Percentiles rank a stretch among this genome's conserved stretches.
Evolutionary conservation across 2,113 vertebrate genomes (phyloP).

Genomic region (Silurus meridionalis): DNA sequence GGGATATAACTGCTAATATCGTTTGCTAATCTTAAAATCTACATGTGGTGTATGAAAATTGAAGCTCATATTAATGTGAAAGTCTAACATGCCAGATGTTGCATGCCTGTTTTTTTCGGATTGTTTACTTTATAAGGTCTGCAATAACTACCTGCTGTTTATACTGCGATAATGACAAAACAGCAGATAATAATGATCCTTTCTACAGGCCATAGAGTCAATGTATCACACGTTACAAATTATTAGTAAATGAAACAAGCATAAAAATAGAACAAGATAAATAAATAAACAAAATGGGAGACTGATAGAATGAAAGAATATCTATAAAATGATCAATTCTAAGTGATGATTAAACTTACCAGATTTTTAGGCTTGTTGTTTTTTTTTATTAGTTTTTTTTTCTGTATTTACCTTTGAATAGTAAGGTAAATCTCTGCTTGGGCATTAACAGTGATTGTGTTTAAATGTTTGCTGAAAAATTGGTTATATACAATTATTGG

Average conservation of each 20-base stretch:
- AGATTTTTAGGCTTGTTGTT: background rate
- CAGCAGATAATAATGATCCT: slow-evolving; percentile 21
- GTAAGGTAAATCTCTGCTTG: background rate
- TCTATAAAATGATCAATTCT: background rate
- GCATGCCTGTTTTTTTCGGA: background rate
- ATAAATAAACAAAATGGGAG: background rate
- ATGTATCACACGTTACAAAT: background rate
- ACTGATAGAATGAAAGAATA: background rate
- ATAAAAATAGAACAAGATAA: background rate
- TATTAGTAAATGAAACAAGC: background rate
- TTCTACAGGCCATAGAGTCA: background rate
- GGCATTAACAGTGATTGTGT: background rate
- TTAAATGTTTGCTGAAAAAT: background rate
- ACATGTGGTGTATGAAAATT: background rate
- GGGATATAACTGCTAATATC: background rate
- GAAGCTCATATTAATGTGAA: background rate
- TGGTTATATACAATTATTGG: background rate
- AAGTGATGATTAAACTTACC: background rate
- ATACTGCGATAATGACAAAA: slow-evolving; percentile 9
- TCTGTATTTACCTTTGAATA: background rate
- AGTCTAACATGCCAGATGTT: slow-evolving; percentile 12
- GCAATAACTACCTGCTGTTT: slow-evolving; percentile 16
- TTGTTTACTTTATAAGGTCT: slow-evolving; percentile 11
- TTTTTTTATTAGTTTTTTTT: background rate
- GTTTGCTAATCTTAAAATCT: slow-evolving; percentile 24